These are phyloP conservation scores for Chesias legatella DNA, from an alignment of 2,888 invertebrate genomes.

Conservation along the genomic window DNA sequence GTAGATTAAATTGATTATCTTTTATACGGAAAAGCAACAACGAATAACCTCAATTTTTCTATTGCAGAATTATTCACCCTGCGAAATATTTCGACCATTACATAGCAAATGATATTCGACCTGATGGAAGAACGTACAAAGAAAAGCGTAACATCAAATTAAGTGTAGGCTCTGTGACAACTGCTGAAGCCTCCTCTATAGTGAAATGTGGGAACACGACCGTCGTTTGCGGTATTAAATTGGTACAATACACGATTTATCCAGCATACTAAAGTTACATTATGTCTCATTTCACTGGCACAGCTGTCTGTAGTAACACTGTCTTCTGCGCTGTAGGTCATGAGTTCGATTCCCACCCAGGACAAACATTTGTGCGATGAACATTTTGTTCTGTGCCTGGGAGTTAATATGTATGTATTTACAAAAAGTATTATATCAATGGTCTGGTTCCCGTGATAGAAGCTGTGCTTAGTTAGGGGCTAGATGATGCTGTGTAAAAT, in stretches of 20 bases:
- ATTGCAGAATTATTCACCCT: slow-evolving; percentile 85
- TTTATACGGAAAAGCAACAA: background rate
- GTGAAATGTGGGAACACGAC: slow-evolving; percentile 91
- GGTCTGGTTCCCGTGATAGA: no score
- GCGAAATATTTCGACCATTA: slow-evolving; percentile 88
- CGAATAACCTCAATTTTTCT: slow-evolving; percentile 14
- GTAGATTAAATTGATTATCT: slow-evolving; percentile 9
- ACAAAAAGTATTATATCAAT: no score
- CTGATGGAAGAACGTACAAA: slow-evolving; percentile 87
- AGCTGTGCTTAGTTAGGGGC: no score
- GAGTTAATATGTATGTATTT: no score
- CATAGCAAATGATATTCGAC: slow-evolving; percentile 84
- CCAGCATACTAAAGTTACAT: no score
- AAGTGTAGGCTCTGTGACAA: slow-evolving; percentile 60
- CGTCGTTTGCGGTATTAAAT: slow-evolving; percentile 91
- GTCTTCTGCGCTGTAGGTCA: no score
- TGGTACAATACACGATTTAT: slow-evolving; percentile 79
- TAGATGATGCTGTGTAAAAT: no score
- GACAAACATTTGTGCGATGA: no score
- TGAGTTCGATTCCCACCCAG: no score
- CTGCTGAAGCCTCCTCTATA: slow-evolving; percentile 87
- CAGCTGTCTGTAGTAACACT: background rate
- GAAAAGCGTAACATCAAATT: slow-evolving; percentile 83
- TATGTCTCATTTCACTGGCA: background rate
- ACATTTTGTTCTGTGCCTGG: no score